Evolutionary conservation across 2,113 vertebrate species (phyloP), one percentile per base, ranked within the genome.

Genomic region (Poeciliopsis prolifica): DNA sequence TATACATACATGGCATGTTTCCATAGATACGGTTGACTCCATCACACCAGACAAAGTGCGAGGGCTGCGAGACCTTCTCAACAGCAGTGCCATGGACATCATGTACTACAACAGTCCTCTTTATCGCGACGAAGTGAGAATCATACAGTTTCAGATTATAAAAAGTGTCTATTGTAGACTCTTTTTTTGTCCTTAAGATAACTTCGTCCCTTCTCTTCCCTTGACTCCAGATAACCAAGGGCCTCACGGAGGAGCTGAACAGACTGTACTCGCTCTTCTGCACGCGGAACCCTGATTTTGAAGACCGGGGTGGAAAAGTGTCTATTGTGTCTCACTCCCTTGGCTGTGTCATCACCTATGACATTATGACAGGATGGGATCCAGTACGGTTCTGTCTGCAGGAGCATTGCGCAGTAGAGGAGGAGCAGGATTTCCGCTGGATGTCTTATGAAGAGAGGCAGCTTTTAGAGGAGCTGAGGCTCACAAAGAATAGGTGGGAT

Each of bases 21-120:
- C 11, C 42, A 24, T 79, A 99, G 98, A 99, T 86, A 99, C 97
- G 0, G 98, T 99, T 51, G 98, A 99, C 88, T 97, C 97, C 51
- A 99, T 99, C 84, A 99, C 98, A 11, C 98, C 97, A 15, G 98
- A 99, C 83, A 99, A 99, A 88, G 97, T 99, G n/a, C 94, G 98
- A 77, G 97, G 98, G 17, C 91, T 99, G 37, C 92, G 98, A 89
- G 98, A 99, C 54, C 96, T 99, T 87, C 93, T 99, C 67, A 99
- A 99, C 95, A 99, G 98, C 94, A 99, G 98, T 7, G 98, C 98
- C 2, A 99, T 99, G 98, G 98, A 99, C 90, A 99, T 99, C 91
- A 99, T 99, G 98, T 99, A 99, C 89, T 99, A 99, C 61, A 99
- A 98, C 61, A 99, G 98, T 40, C 97, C 98, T 1, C 96, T 99